Base-by-base conservation (phyloP, 2,113 vertebrate genomes). In the Oriolus oriolus region DNA sequence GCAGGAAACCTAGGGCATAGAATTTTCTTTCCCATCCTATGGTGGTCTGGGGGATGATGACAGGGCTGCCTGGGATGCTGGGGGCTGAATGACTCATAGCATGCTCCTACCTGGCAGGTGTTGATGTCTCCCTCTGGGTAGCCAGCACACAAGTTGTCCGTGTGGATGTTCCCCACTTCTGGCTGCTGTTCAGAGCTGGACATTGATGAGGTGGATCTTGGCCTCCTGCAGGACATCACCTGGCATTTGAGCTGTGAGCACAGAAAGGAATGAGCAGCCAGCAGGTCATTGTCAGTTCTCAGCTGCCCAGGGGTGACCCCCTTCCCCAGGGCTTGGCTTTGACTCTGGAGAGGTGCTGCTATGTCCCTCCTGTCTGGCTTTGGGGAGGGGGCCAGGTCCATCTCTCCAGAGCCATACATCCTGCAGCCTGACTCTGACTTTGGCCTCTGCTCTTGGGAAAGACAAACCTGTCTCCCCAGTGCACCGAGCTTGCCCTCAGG, bases 241-340 rank as follows among this genome's bases (percentile, higher is more conserved):
- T 20, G 11, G 1, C 14, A 2, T 13, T 73, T 15, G 28, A 64
- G 44, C 33, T 85, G 41, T 16, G 22, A 59, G 33, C 35, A 45
- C 5, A 59, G 26, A 42, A 45, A 37, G 23, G 15, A 81, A 33
- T 0, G 1, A 82, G 15, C 13, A 15, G 5, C 17, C 13, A 12
- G 22, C 39, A 69, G 16, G 31, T 47, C 0, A 0, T 1, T 31
- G 22, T 12, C 13, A 6, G 11, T 27, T 63, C 44, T 52, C 27
- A 52, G 6, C 42, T 11, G 14, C 8, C 41, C 57, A 31, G 60
- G 53, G 13, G 11, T 31, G 27, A 19, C 5, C 19, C 49, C 37
- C 28, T 65, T 57, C 12, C 52, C 23, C 8, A n/a, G 14, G 21
- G 7, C 31, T 90, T 19, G 59, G 16, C 35, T 68, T 71, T 66